These are phyloP conservation scores for Glyphotaelius pellucidus DNA, from an alignment of 2,888 invertebrate species.

Conservation along the genomic window DNA sequence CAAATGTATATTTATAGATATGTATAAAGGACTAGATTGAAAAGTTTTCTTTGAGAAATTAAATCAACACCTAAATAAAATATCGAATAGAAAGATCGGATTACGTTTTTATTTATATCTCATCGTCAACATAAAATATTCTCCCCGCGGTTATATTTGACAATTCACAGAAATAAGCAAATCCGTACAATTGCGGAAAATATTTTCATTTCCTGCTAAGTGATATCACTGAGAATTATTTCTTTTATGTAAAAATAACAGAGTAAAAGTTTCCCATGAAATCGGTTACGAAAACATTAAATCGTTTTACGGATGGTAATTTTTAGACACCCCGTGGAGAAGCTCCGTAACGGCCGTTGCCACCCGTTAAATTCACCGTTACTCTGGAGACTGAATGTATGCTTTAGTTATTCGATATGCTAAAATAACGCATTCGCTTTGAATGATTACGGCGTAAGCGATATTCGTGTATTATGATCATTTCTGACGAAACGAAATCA, in stretches of 20 bases:
- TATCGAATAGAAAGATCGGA: background rate
- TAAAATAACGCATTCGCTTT: conserved; percentile 2
- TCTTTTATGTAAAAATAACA: background rate
- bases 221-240: background rate
- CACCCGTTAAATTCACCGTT: conserved; percentile 2
- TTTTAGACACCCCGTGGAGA: background rate
- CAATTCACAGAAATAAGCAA: background rate
- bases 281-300: background rate
- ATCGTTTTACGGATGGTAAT: background rate
- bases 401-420: conserved; percentile 2
- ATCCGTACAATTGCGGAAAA: background rate
- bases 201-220: background rate
- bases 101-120: background rate
- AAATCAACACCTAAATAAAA: background rate
- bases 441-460: background rate
- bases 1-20: background rate
- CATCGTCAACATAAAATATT: background rate
- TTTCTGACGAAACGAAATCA: background rate
- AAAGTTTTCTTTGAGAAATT: background rate
- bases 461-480: background rate
- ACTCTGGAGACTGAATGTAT: background rate
- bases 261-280: background rate
- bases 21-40: background rate
- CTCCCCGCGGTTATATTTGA: background rate
- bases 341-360: background rate